Conservation (phyloP, 2,888 invertebrate species). For the Apotomis capreana region DNA sequence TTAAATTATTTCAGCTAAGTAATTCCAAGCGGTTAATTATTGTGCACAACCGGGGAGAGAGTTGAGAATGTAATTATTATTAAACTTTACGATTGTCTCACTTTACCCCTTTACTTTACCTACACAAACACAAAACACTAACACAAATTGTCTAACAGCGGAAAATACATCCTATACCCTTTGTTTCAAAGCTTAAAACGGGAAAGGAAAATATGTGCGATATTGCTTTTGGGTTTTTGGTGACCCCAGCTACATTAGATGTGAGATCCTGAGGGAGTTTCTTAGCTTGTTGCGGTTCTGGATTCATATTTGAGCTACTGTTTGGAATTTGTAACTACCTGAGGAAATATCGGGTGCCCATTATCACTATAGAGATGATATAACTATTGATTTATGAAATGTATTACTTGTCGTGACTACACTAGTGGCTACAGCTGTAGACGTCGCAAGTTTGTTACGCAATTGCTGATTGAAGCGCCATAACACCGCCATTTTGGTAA, state of each 20-base stretch:
- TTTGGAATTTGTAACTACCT: conserved; percentile 66
- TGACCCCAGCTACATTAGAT: conserved; percentile 61
- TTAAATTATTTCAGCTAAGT: conserved; percentile 84
- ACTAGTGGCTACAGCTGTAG: too few relatives aligned
- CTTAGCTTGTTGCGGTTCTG: conserved; percentile 79
- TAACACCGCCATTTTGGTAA: too few relatives aligned
- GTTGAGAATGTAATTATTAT: conserved; percentile 84
- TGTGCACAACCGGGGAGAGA: conserved; percentile 81
- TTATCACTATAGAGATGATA: background rate
- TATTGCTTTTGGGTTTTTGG: conserved; percentile 49
- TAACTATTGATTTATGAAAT: background rate
- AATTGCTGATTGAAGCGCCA: too few relatives aligned
- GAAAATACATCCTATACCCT: conserved; percentile 50
- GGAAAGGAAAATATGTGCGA: conserved; percentile 43
- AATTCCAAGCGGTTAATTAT: conserved; percentile 84
- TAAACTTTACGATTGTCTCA: conserved; percentile 84
- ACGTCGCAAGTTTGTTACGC: too few relatives aligned
- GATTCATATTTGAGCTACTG: conserved; percentile 79
- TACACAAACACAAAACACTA: conserved; percentile 51
- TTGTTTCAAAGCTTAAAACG: conserved; percentile 53
- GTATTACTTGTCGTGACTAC: too few relatives aligned
- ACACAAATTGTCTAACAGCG: conserved; percentile 47
- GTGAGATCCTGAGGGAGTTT: conserved; percentile 80
- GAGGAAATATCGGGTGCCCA: conserved; percentile 21
- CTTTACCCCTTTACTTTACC: conserved; percentile 77